A percentile compares a stretch with the other conserved stretches of the same genome.
Conservation (phyloP, 53 echinoderm and acorn worm genomes). For the Mesocentrotus franciscanus region DNA sequence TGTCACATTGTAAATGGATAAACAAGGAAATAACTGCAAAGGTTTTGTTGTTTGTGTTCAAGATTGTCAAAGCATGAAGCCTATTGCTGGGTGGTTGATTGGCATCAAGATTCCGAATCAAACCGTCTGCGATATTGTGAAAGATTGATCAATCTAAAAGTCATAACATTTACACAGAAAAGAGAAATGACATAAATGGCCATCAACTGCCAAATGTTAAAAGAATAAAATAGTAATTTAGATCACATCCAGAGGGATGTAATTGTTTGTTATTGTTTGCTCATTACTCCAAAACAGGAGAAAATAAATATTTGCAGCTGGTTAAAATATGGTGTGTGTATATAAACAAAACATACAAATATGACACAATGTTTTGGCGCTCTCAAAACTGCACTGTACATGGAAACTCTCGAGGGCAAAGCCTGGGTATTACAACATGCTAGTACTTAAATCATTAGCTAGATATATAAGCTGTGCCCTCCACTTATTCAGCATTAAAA, state of each 20-base stretch:
- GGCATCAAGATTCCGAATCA: not conserved
- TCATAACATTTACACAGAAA: too few species aligned
- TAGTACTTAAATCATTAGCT: not conserved
- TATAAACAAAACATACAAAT: too few species aligned
- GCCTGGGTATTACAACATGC: not conserved
- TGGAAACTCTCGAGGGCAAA: not conserved
- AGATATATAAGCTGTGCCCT: not conserved
- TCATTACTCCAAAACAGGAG: too few species aligned
- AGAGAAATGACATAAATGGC: too few species aligned
- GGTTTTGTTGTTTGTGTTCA: not conserved
- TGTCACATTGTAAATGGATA: not conserved
- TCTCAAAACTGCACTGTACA: too few species aligned
- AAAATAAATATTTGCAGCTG: too few species aligned
- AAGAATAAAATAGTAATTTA: too few species aligned
- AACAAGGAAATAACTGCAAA: conserved; percentile 7
- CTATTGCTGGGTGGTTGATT: not conserved
- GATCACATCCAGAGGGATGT: too few species aligned
- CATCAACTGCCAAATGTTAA: too few species aligned
- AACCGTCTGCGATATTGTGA: not conserved
- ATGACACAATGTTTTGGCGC: too few species aligned
- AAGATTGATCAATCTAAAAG: not conserved
- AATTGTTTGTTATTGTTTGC: too few species aligned
- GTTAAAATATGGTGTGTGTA: too few species aligned
- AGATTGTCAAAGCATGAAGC: not conserved
- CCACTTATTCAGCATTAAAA: not conserved